Base-by-base conservation (phyloP, 1,140 invertebrate species). In the Megalonaias nervosa region DNA sequence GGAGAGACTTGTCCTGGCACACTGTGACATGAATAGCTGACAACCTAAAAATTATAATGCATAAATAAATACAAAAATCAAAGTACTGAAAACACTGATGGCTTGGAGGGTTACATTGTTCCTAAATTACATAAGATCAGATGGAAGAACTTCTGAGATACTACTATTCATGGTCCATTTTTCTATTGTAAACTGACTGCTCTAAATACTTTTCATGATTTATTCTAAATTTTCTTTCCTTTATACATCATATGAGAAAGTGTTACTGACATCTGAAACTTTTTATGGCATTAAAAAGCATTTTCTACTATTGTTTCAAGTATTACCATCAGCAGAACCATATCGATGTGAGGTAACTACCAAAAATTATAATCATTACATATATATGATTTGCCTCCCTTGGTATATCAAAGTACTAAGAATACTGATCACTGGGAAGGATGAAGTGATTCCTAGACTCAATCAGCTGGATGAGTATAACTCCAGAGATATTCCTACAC, bases 1-100 rank as follows among this genome's bases (percentile, higher is more conserved):
- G 93, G 57, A 95, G 86, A 73, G 92, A 91, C 60, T 67, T 21
- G 64, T 87, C 82, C 68, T 79, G 68, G 73, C 77, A 84, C 5
- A 89, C 84, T 67, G 74, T 74, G 17, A 75, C 68, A 38, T 85
- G 78, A 38, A 90, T 56, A 15, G 77, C 76, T 31, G 79, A 79
- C 31, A 91, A 71, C 65, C 90, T 91, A 60, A 13, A 82, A 77
- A 71, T 73, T 13, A 70, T 9, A 70, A 17, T 65, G 57, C 2
- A 17, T 31, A 48, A 6, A 48, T 48, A 48, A 48, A 48, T 48
- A 48, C 6, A 11, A 48, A 9, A 48, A 48, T 48, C 38, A 48
- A 48, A 48, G 38, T 48, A 48, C 1, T 4, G 12, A 16, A 14
- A 68, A 68, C 67, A 48, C 0, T 9, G 38, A 48, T 48, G 38